Evolutionary conservation across 2,113 vertebrate species (phyloP).

Genomic region (Raja brachyura): DNA sequence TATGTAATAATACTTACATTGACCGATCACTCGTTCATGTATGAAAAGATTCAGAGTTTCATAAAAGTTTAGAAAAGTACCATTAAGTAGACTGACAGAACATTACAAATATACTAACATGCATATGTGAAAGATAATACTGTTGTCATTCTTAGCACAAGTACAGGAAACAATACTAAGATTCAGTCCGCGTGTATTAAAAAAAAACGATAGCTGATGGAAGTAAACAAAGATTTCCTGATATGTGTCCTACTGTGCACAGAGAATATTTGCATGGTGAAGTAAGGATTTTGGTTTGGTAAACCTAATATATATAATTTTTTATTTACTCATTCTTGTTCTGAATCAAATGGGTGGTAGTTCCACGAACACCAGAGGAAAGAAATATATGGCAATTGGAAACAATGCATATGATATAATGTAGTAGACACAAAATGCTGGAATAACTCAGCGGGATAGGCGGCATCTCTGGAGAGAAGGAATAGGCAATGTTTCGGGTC

Average conservation of each 20-base stretch:
- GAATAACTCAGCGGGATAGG: no score
- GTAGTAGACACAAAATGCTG: background rate
- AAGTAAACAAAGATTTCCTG: no score
- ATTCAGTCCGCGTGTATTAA: background rate
- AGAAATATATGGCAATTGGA: background rate
- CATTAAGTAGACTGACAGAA: background rate
- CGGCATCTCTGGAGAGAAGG: no score
- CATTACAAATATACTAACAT: background rate
- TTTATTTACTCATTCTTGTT: background rate
- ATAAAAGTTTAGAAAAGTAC: conserved; percentile 31
- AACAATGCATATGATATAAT: background rate
- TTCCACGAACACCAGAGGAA: background rate
- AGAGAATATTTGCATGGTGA: background rate
- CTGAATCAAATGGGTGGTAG: background rate
- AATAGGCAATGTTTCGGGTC: no score
- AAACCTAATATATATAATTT: background rate
- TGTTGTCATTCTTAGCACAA: background rate
- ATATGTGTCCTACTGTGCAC: background rate
- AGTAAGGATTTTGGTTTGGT: background rate
- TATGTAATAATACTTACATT: conserved; percentile 15
- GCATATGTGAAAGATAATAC: conserved; percentile 23
- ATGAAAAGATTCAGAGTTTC: conserved; percentile 15
- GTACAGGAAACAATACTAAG: background rate
- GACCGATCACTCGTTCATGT: conserved; percentile 11
- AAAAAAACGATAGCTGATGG: background rate